phyloP scores from a whole-genome alignment of 2,888 invertebrate species.

The Chrysolina americana region DNA sequence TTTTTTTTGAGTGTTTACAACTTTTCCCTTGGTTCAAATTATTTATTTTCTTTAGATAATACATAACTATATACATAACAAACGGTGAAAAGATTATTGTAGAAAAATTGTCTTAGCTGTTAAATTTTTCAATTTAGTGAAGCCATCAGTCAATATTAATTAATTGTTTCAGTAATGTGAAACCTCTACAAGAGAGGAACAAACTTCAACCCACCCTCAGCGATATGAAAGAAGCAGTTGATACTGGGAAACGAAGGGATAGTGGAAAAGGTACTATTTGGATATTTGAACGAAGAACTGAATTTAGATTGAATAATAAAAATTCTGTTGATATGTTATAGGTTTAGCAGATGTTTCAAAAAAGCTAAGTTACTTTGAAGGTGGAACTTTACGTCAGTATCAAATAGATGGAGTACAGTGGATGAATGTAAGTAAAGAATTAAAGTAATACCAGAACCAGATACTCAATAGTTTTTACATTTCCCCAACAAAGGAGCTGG shows the following conservation, averaged over 20 bases:
- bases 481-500: background rate
- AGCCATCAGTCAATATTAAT: no score
- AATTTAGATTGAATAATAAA: background rate
- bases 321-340: slow-evolving; percentile 31
- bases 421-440: slow-evolving; percentile 71
- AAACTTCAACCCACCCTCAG: slow-evolving; percentile 43
- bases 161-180: slow-evolving; percentile 29
- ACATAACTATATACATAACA: no score
- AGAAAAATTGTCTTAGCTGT: background rate
- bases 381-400: slow-evolving; percentile 74
- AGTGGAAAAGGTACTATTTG: background rate
- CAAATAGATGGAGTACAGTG: slow-evolving; percentile 79
- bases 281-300: background rate
- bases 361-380: slow-evolving; percentile 59
- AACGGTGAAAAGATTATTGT: no score
- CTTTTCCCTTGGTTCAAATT: no score
- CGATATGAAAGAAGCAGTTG: slow-evolving; percentile 47
- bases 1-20: no score
- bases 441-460: background rate
- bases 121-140: no score
- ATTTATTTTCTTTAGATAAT: no score
- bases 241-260: slow-evolving; percentile 4
- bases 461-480: background rate
- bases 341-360: slow-evolving; percentile 42
- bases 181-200: slow-evolving; percentile 44